phyloP scores from a whole-genome alignment of 2,113 vertebrate species.

The Lepisosteus oculatus region DNA sequence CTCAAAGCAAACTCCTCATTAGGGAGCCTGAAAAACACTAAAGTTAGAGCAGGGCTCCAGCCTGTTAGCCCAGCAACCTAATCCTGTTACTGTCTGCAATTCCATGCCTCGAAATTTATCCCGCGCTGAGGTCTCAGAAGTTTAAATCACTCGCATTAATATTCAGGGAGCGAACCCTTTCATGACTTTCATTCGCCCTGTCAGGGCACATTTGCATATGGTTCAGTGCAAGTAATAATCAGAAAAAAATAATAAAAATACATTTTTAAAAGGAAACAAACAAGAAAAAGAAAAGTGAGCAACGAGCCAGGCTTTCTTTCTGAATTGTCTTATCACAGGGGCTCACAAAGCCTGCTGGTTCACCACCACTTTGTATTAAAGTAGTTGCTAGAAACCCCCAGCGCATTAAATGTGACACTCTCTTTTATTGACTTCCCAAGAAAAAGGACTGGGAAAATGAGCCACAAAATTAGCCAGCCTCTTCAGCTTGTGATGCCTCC shows the following conservation, averaged over 20 bases:
- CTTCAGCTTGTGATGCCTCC: neutral
- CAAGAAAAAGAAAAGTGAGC: neutral
- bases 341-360: constrained; percentile 11
- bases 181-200: constrained; percentile 39
- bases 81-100: neutral
- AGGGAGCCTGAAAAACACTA: neutral
- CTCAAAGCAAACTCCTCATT: neutral
- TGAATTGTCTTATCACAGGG: constrained; percentile 14
- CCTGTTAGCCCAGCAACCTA: neutral
- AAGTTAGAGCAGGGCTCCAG: neutral
- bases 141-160: constrained; percentile 22
- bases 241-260: constrained; percentile 9
- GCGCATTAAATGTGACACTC: neutral
- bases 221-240: neutral
- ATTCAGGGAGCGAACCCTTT: constrained; percentile 17
- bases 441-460: neutral
- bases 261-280: constrained; percentile 10
- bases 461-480: neutral
- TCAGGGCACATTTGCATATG: constrained; percentile 32
- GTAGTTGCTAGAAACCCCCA: constrained; percentile 1
- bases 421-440: neutral
- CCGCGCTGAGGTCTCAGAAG: constrained; percentile 9
- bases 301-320: neutral
- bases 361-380: constrained; percentile 27
- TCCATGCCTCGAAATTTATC: constrained; percentile 6